phyloP scores from a whole-genome alignment of 2,888 invertebrate genomes.

The Catocala sponsa region DNA sequence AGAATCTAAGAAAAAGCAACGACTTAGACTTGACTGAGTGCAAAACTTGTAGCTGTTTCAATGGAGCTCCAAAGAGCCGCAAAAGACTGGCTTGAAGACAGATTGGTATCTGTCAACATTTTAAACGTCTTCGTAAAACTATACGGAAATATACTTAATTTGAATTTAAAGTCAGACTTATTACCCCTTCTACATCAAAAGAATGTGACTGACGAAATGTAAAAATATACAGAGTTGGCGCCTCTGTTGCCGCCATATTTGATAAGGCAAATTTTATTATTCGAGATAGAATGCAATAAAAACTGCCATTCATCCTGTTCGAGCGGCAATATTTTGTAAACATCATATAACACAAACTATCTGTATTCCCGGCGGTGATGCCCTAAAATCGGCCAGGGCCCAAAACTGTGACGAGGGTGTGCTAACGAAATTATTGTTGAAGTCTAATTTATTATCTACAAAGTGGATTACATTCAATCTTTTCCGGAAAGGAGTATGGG shows the following conservation, averaged over 20 bases:
- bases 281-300: slow-evolving; percentile 50
- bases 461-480: slow-evolving; percentile 38
- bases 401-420: slow-evolving; percentile 42
- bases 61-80: neutral
- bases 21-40: neutral
- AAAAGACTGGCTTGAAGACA: neutral
- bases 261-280: slow-evolving; percentile 47
- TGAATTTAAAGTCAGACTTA: slow-evolving; percentile 25
- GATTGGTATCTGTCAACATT: neutral
- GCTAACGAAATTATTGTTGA: slow-evolving; percentile 43
- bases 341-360: slow-evolving; percentile 39
- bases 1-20: neutral
- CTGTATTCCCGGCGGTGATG: slow-evolving; percentile 31
- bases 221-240: slow-evolving; percentile 30
- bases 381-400: slow-evolving; percentile 18
- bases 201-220: slow-evolving; percentile 24
- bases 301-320: slow-evolving; percentile 42
- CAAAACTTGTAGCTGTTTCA: neutral
- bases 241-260: slow-evolving; percentile 29
- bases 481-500: slow-evolving; percentile 19
- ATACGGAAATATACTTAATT: slow-evolving; percentile 26
- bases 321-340: slow-evolving; percentile 41
- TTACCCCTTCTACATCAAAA: slow-evolving; percentile 38
- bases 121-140: slow-evolving; percentile 37
- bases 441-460: slow-evolving; percentile 50